A percentile compares a stretch with the other conserved stretches of the same genome.
Conservation (phyloP, 2,113 vertebrate genomes). For the Malaclemys terrapin region DNA sequence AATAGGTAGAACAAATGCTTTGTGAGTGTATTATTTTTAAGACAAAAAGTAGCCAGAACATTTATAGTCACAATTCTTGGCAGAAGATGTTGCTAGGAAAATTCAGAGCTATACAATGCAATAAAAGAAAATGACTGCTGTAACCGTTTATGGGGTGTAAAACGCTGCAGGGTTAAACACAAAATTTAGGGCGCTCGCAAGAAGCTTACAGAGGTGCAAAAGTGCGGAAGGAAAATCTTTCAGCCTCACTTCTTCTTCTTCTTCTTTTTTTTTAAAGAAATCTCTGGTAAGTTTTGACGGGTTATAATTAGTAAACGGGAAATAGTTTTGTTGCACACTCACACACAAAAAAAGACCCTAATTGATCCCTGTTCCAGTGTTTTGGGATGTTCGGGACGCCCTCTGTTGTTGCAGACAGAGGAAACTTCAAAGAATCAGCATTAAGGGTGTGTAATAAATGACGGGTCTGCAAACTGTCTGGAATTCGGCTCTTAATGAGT, state of each 20-base stretch:
- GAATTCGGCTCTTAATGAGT: slow-evolving; percentile 98
- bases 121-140: slow-evolving; percentile 91
- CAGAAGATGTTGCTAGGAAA: slow-evolving; percentile 79
- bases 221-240: not conserved
- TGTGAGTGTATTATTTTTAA: not conserved
- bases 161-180: slow-evolving; percentile 83
- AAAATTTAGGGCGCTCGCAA: slow-evolving; percentile 66
- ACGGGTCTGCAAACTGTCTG: slow-evolving; percentile 97
- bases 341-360: slow-evolving; percentile 38
- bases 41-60: not conserved
- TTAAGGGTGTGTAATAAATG: slow-evolving; percentile 95
- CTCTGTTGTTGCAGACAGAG: slow-evolving; percentile 88
- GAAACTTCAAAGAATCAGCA: slow-evolving; percentile 89
- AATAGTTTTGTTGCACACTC: not conserved
- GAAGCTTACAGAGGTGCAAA: slow-evolving; percentile 68
- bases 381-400: slow-evolving; percentile 81
- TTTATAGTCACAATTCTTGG: slow-evolving; percentile 70
- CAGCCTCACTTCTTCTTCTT: not conserved
- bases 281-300: slow-evolving; percentile 37
- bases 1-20: not conserved
- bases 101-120: slow-evolving; percentile 79
- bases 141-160: slow-evolving; percentile 95
- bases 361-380: slow-evolving; percentile 71
- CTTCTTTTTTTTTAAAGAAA: not conserved
- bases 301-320: slow-evolving; percentile 61